phyloP scores from a whole-genome alignment of 2,113 vertebrate species.

The Bos indicus region DNA sequence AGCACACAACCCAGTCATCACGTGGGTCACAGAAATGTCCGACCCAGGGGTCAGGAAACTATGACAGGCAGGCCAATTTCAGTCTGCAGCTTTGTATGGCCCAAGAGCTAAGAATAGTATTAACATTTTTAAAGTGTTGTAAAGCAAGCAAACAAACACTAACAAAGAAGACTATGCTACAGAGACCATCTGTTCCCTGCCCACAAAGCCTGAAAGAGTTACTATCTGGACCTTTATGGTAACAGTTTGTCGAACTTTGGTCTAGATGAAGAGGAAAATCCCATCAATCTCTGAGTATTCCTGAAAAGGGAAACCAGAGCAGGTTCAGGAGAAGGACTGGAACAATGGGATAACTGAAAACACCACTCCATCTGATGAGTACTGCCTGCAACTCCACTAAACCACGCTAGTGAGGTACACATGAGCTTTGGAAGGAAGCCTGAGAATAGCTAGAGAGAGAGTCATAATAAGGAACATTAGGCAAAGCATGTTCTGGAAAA shows the following conservation, averaged over 20 bases:
- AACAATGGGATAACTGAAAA: slow-evolving; percentile 4
- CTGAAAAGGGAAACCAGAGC: slow-evolving; percentile 23
- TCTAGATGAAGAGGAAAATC: not conserved
- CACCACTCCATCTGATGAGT: not conserved
- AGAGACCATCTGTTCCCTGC: not conserved
- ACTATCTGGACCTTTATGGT: not conserved
- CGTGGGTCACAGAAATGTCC: not conserved
- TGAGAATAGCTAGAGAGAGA: slow-evolving; percentile 7
- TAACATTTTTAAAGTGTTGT: not conserved
- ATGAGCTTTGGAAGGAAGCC: not conserved
- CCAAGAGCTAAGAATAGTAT: not conserved
- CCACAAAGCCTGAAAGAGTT: not conserved
- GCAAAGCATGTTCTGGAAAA: slow-evolving; percentile 53
- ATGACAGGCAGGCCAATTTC: not conserved
- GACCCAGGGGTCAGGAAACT: not conserved
- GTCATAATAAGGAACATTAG: slow-evolving; percentile 2
- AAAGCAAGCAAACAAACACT: not conserved
- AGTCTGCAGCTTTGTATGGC: not conserved
- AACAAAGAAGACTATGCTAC: not conserved
- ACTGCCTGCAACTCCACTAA: not conserved
- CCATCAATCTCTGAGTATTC: not conserved
- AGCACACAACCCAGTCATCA: not conserved
- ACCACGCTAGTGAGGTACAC: not conserved
- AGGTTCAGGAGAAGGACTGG: not conserved
- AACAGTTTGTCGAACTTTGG: not conserved